phyloP scores from a whole-genome alignment of 2,888 invertebrate genomes.

The Nomada flava region DNA sequence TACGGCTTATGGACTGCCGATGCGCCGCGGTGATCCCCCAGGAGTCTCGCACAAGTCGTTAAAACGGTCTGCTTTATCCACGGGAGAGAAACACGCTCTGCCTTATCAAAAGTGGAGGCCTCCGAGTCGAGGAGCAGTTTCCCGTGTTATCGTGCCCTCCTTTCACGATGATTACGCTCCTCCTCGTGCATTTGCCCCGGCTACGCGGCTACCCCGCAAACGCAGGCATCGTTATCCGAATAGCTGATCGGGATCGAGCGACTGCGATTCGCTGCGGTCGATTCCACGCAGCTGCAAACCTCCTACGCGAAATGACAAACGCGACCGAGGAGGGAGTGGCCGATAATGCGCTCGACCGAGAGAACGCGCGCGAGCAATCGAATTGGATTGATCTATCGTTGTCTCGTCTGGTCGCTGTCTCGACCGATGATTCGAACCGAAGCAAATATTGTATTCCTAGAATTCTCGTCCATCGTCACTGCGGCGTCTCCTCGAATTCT shows the following conservation, averaged over 20 bases:
- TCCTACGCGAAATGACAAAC: background rate
- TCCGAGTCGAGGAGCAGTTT: background rate
- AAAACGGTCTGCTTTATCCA: constrained; percentile 34
- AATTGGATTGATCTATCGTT: constrained; percentile 84
- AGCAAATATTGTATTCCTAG: constrained; percentile 80
- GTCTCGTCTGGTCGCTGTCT: constrained; percentile 83
- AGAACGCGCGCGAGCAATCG: constrained; percentile 70
- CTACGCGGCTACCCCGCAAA: no score
- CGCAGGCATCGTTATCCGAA: no score
- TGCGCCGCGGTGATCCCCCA: background rate
- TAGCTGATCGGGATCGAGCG: constrained; percentile 18
- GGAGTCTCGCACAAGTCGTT: background rate
- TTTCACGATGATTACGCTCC: no score
- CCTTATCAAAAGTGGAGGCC: constrained; percentile 37
- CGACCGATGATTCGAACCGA: constrained; percentile 79
- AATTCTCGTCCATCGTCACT: constrained; percentile 66
- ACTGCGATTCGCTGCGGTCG: no score
- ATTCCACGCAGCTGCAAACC: background rate
- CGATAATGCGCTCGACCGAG: constrained; percentile 3
- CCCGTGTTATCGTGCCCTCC: background rate
- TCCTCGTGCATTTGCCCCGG: no score
- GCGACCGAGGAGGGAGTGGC: constrained; percentile 1
- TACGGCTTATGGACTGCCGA: no score
- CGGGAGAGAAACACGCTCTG: constrained; percentile 10
- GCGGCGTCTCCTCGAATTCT: background rate